Percentiles rank a stretch among this genome's conserved stretches.
These are phyloP conservation scores for Orientallactaga bullata DNA, from an alignment of 2,113 vertebrate genomes.

Conservation along the genomic window DNA sequence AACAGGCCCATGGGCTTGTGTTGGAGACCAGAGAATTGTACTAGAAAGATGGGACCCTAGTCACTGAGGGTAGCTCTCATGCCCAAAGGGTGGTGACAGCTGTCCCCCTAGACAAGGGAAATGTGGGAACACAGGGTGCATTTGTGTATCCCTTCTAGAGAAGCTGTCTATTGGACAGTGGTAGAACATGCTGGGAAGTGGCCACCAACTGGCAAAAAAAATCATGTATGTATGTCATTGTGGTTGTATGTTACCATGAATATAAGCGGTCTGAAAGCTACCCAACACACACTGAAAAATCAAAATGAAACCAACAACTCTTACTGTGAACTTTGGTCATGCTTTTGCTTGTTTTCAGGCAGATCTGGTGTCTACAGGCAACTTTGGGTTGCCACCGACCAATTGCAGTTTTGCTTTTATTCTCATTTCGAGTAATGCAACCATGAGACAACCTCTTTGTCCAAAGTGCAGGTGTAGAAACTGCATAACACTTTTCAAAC, in stretches of 20 bases:
- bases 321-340: too few relatives aligned
- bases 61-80: background rate
- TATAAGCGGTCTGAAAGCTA: too few relatives aligned
- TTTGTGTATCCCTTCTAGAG: background rate
- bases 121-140: accelerated
- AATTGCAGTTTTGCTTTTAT: background rate
- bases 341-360: background rate
- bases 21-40: background rate
- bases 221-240: background rate
- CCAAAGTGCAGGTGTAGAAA: background rate
- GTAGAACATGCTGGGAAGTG: background rate
- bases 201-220: background rate
- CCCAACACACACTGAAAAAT: too few relatives aligned
- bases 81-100: background rate
- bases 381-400: too few relatives aligned
- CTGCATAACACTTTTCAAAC: background rate
- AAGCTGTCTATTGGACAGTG: background rate
- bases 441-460: background rate
- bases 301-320: too few relatives aligned
- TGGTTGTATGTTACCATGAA: background rate
- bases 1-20: background rate
- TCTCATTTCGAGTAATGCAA: background rate
- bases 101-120: background rate
- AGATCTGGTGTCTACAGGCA: background rate
- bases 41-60: background rate